Base-by-base conservation (phyloP, 1,140 invertebrate genomes). In the Pantala flavescens region DNA sequence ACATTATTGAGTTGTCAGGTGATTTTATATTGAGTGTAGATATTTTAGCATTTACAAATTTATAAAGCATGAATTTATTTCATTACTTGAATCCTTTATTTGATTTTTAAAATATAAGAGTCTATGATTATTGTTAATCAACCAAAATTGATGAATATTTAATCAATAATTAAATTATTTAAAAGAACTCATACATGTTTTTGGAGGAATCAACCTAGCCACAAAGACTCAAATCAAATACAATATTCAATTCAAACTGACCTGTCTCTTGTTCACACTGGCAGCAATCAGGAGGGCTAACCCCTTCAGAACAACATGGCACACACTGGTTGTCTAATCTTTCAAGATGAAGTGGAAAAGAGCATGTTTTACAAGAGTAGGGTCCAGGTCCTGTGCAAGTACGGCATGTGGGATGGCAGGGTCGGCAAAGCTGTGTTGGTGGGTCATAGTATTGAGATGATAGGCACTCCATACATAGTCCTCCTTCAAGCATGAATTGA, bases 321-420 rank as follows among this genome's bases (percentile, higher is more conserved):
- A 92, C 89, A 78, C 90, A 92, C 79, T 90, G 90, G 78, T 89
- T 90, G 81, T 91, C 90, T 24, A 89, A 81, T 76, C 86, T 87
- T 77, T 91, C 89, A 71, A 91, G 78, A 78, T 87, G 86, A 12
- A 90, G 77, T 0, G 90, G 90, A 5, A 84, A 83, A 1, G 86
- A 86, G 75, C 90, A 92, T 0, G 85, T 84, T 0, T 87, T 84
- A 78, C 91, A 92, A 74, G 88, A 89, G 77, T 88, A 90, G 75
- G 88, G 87, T 0, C 90, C 90, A 0, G 90, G 87, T 0, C 90
- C 90, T 2, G 86, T 87, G 78, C 91, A 93, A 0, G 88, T 86
- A 5, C 84, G 83, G 75, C 91, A 93, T n/a, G 88, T 86, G 0
- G 84, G 78, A 77, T 92, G 88, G 77, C 91, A 93, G 0, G 84